Base-by-base conservation (phyloP, 2,797 vertebrate genomes). In the Parambassis ranga region DNA sequence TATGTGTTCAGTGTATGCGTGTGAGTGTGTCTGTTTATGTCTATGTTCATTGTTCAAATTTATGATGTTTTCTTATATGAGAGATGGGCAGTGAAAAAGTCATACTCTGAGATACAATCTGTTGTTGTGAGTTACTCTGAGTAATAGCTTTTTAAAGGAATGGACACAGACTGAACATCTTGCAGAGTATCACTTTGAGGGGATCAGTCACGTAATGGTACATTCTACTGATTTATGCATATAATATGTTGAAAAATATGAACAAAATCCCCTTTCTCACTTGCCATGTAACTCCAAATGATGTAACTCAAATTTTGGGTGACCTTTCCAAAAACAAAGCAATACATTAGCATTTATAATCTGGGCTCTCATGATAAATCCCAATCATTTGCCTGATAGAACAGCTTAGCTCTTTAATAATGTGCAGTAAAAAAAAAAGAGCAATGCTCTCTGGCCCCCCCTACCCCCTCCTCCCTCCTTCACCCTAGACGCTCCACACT, bases 31-130 rank as follows among this genome's bases (percentile, higher is more conserved):
- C 64, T 82, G 84, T 86, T 71, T 67, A 50, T 67, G 77, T 88
- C 77, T 71, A 22, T 86, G 87, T 87, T 88, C 87, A 90, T 89
- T 89, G 87, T 90, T 88, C 85, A 88, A 89, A 87, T 77, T 67
- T 67, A 81, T 85, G 79, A 83, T 88, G 85, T 90, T 78, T 78
- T 85, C 71, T 66, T 82, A 67, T 84, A 79, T 87, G 80, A 83
- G 48, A 73, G 73, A 77, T 61, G 55, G 79, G 86, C 85, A 81
- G 88, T 89, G 88, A 84, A 90, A 89, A 91, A 91, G 88, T 90
- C 81, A 85, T 85, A 89, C 86, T 90, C 86, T 88, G 84, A 80
- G 84, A 82, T 70, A 44, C 33, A 22, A 72, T 82, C 57, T 65
- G 41, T 51, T 62, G 35, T 81, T 35, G 22, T 33, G 39, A 56